These are phyloP conservation scores for Caretta caretta DNA, from an alignment of 2,113 vertebrate genomes.

Conservation along the genomic window DNA sequence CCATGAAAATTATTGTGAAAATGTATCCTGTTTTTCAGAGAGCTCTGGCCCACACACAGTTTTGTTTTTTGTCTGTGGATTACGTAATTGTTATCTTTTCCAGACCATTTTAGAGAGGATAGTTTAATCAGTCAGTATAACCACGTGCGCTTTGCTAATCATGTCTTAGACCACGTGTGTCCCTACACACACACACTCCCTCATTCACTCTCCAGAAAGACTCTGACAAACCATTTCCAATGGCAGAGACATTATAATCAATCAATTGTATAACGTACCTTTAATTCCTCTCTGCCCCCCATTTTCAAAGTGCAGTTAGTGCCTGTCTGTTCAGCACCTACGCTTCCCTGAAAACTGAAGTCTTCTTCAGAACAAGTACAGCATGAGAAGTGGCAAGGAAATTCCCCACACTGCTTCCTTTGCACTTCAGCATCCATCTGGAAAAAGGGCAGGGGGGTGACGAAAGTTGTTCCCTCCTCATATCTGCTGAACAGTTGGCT, in stretches of 20 bases:
- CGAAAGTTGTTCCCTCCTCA: neutral
- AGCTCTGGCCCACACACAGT: neutral
- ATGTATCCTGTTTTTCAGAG: neutral
- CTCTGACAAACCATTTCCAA: neutral
- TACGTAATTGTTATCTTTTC: neutral
- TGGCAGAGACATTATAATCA: neutral
- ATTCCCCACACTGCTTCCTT: neutral
- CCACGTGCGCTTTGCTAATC: neutral
- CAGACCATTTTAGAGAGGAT: neutral
- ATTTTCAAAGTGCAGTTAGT: neutral
- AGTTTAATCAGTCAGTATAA: neutral
- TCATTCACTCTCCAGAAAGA: neutral
- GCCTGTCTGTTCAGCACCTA: neutral
- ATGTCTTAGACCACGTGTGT: neutral
- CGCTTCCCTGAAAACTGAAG: neutral
- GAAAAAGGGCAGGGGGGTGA: neutral
- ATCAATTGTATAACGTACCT: neutral
- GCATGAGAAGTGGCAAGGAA: accelerated
- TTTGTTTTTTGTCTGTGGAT: neutral
- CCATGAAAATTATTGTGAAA: neutral
- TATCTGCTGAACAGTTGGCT: neutral
- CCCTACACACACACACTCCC: neutral
- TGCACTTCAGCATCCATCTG: neutral
- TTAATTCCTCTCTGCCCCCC: neutral
- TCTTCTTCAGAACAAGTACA: neutral